phyloP scores from a whole-genome alignment of 37 sponge, comb jelly and placozoan genomes.

The Hexactinellida sp. region DNA sequence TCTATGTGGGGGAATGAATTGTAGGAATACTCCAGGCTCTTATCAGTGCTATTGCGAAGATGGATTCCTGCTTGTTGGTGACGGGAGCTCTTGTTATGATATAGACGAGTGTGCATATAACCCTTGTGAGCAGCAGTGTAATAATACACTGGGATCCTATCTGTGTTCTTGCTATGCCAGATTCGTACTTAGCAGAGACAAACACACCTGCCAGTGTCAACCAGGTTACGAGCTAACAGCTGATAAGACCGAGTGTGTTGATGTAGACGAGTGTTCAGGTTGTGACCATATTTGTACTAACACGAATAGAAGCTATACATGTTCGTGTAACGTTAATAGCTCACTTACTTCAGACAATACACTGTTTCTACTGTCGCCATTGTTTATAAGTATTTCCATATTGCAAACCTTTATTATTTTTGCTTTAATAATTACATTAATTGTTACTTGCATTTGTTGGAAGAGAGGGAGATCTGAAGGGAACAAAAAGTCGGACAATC shows the following conservation, averaged over 20 bases:
- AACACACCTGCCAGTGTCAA: neutral
- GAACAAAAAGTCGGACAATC: neutral
- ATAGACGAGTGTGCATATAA: neutral
- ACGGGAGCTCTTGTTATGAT: neutral
- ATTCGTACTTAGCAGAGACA: neutral
- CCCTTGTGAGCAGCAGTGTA: neutral
- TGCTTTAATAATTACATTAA: neutral
- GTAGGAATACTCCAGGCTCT: slow-evolving; percentile 12
- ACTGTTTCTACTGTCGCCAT: neutral
- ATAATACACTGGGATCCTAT: neutral
- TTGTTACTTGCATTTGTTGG: neutral
- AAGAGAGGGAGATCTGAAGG: neutral
- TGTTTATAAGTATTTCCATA: neutral
- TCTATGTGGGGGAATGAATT: neutral
- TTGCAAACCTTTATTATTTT: neutral
- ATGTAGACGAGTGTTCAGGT: neutral
- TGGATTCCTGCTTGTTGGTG: neutral
- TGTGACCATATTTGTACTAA: neutral
- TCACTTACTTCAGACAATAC: neutral
- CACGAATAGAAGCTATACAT: neutral
- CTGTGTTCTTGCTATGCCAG: neutral
- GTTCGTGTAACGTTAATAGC: neutral
- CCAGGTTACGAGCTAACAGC: neutral
- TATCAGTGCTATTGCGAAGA: slow-evolving; percentile 1
- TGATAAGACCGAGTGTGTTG: neutral